phyloP scores from a whole-genome alignment of 23 tunicate species.

The Diplosoma virens region DNA sequence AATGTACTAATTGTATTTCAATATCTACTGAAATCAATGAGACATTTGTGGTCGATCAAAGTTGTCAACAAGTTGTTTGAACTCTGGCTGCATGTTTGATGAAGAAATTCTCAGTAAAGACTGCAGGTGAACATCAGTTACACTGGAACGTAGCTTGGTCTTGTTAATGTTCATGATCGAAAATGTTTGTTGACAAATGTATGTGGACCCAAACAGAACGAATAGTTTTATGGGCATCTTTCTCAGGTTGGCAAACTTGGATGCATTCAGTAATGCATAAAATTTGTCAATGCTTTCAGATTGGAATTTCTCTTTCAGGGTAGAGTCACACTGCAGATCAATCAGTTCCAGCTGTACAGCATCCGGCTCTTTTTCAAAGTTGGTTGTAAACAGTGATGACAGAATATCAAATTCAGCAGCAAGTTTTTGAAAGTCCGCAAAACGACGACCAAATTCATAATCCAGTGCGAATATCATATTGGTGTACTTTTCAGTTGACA shows the following conservation, averaged over 20 bases:
- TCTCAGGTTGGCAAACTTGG: conserved; percentile 82
- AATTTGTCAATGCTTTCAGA: conserved; percentile 67
- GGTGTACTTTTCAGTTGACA: conserved; percentile 77
- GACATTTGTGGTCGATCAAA: conserved; percentile 67
- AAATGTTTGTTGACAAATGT: conserved; percentile 77
- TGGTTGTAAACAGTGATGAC: conserved; percentile 72
- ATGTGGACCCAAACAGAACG: conserved; percentile 84
- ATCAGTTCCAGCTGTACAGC: conserved; percentile 70
- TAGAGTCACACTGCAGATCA: conserved; percentile 55
- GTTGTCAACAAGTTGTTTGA: conserved; percentile 74
- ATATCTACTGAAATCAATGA: conserved; percentile 62
- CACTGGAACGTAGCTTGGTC: conserved; percentile 64
- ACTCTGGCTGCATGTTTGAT: conserved; percentile 65
- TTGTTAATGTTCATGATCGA: conserved; percentile 71
- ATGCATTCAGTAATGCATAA: conserved; percentile 62
- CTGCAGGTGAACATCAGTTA: conserved; percentile 67
- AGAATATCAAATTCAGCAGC: conserved; percentile 63
- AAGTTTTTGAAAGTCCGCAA: conserved; percentile 59
- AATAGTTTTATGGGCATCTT: conserved; percentile 80
- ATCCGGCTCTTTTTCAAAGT: conserved; percentile 66
- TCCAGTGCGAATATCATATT: conserved; percentile 38
- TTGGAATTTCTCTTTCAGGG: conserved; percentile 59
- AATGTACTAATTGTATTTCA: conserved; percentile 38
- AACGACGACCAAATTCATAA: conserved; percentile 80
- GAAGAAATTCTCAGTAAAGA: conserved; percentile 70